These are phyloP conservation scores for Cassiopea andromeda DNA, from an alignment of 30 jellyfish, hydroid and myxozoan genomes.

Conservation along the genomic window DNA sequence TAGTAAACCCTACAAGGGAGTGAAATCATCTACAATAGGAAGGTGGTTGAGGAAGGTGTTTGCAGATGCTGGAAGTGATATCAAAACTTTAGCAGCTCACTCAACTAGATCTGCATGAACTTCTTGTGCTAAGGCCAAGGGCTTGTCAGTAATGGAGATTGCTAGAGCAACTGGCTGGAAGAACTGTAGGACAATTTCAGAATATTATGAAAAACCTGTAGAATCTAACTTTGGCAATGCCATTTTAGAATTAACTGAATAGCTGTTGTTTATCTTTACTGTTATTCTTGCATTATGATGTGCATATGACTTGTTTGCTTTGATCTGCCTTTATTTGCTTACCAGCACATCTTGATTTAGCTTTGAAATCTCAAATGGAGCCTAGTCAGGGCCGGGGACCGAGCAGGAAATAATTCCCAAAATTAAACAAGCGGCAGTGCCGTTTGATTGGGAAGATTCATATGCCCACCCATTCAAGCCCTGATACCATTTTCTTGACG, in stretches of 20 bases:
- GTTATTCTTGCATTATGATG: background rate
- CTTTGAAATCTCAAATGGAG: constrained; percentile 30
- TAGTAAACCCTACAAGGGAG: background rate
- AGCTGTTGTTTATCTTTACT: constrained; percentile 12
- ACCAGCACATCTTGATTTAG: constrained; percentile 6
- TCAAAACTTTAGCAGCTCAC: background rate
- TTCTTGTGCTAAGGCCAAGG: background rate
- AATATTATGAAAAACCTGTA: background rate
- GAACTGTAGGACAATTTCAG: background rate
- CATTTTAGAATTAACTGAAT: background rate
- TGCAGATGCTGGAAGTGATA: background rate
- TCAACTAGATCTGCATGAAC: background rate
- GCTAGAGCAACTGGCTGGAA: background rate
- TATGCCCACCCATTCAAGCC: constrained; percentile 50
- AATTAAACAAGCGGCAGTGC: constrained; percentile 51
- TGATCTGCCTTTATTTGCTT: constrained; percentile 6
- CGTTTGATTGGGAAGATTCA: constrained; percentile 41
- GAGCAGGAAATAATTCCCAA: constrained; percentile 25
- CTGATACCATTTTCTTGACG: constrained; percentile 6
- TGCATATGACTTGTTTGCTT: constrained; percentile 4
- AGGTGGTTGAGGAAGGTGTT: background rate
- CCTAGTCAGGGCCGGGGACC: constrained; percentile 48
- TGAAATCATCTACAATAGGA: background rate
- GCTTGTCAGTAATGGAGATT: background rate
- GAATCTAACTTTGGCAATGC: background rate